Base-by-base conservation (phyloP, 2,797 vertebrate genomes). In the Chaetodon trifasciatus region DNA sequence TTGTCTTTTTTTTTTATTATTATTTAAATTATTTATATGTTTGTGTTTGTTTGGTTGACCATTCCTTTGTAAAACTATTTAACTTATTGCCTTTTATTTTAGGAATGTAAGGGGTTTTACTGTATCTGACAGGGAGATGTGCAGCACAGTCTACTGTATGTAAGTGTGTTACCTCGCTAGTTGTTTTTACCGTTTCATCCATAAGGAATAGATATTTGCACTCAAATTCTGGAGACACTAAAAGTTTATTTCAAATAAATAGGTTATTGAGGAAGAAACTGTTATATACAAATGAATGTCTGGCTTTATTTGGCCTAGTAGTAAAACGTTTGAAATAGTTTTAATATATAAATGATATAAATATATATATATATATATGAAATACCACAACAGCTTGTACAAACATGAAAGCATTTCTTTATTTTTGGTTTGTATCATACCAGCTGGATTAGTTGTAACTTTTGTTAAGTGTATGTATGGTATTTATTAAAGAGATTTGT, bases 281-380 rank as follows among this genome's bases (percentile, higher is more conserved):
- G 95, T 96, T 96, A 91, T 95, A 95, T 96, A 97, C 95, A 96
- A 95, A 96, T 97, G 97, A 98, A 98, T 97, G 97, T 98, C 96
- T 96, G 96, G 97, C 97, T 98, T 96, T 94, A 95, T 96, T 96
- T 97, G 96, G 97, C 97, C 97, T 95, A 94, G 92, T 97, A 96
- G 95, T 96, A 93, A 95, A 95, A 96, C 93, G 94, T 96, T 96
- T 96, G 91, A 97, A 94, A 95, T 95, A 95, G 96, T 97, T 97
- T 95, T 95, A 96, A 94, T 93, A 95, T 95, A 96, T 96, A 91
- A 89, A 94, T 91, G 40, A 92, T 94, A 94, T 90, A 81, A 89
- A 93, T 89, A 90, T 86, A 86, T 79, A 69, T 50, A 74, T 94
- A 96, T 95, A 93, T 94, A 96, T 95, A 94, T 78, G 94, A 95